Evolutionary conservation across 1,140 invertebrate species (phyloP).

Genomic region (Drosophila pallidifrons): DNA sequence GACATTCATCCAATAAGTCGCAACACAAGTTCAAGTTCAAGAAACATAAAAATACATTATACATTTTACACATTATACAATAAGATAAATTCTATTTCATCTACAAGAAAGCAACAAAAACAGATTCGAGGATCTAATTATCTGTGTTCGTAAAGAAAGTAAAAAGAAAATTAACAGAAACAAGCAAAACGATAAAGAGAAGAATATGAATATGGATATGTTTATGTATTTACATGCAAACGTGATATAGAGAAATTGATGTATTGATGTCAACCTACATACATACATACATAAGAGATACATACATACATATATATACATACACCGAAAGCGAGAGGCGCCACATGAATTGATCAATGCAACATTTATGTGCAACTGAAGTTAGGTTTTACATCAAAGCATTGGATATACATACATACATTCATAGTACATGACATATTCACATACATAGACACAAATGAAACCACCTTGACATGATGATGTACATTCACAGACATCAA

Average conservation of each 20-base stretch:
- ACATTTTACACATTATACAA: slow-evolving; percentile 9
- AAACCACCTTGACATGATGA: slow-evolving; percentile 21
- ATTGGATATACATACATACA: slow-evolving; percentile 4
- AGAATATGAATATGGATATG: slow-evolving; percentile 7
- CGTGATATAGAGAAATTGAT: slow-evolving; percentile 38
- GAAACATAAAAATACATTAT: slow-evolving; percentile 6
- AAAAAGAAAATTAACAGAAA: neutral
- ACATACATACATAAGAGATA: neutral
- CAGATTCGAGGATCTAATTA: slow-evolving; percentile 6
- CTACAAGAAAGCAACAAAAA: slow-evolving; percentile 13
- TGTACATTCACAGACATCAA: neutral
- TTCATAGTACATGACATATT: neutral
- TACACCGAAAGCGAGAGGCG: neutral
- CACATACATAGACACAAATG: slow-evolving; percentile 23
- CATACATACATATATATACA: neutral
- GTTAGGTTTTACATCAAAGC: slow-evolving; percentile 5
- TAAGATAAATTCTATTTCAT: slow-evolving; percentile 2
- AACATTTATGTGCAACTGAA: neutral
- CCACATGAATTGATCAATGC: neutral
- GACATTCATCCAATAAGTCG: slow-evolving; percentile 7
- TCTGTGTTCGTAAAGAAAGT: slow-evolving; percentile 7
- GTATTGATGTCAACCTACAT: slow-evolving; percentile 32
- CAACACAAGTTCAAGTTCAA: slow-evolving; percentile 13
- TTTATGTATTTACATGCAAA: slow-evolving; percentile 29
- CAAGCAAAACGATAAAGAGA: no score